phyloP scores from a whole-genome alignment of 2,888 invertebrate species.

The Callimorpha dominula region DNA sequence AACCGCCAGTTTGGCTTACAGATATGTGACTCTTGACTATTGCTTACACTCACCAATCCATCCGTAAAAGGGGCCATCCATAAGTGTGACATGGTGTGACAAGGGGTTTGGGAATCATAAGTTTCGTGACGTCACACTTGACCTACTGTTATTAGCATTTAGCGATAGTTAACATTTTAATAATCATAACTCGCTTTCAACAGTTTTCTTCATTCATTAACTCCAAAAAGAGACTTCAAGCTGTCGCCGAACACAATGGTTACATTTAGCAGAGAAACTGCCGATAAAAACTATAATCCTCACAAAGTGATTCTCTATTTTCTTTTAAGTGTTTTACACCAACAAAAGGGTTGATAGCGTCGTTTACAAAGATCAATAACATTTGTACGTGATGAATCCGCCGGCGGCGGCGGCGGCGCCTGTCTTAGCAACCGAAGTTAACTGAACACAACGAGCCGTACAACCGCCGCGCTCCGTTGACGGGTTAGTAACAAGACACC shows the following conservation, averaged over 20 bases:
- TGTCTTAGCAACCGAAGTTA: conserved; percentile 17
- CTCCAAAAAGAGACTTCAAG: background rate
- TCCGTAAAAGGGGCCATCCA: too few species aligned
- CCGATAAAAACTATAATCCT: background rate
- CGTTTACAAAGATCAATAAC: conserved; percentile 50
- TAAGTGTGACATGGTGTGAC: too few species aligned
- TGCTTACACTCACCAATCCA: too few species aligned
- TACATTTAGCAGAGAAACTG: background rate
- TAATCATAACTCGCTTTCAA: too few species aligned
- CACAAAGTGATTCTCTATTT: conserved; percentile 5
- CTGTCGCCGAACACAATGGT: background rate
- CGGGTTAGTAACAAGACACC: conserved; percentile 30
- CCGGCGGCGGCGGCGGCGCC: conserved; percentile 19
- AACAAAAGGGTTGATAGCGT: conserved; percentile 9
- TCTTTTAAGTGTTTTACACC: background rate
- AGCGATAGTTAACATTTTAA: too few species aligned
- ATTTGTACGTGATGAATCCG: conserved; percentile 43
- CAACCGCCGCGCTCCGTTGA: conserved; percentile 47
- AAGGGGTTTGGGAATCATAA: too few species aligned
- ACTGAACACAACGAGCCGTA: conserved; percentile 52
- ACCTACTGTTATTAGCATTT: too few species aligned
- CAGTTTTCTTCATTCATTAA: background rate
- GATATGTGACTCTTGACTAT: too few species aligned
- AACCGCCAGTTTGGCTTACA: too few species aligned
- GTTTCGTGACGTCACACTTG: too few species aligned